Evolutionary conservation across 2,888 invertebrate genomes (phyloP), one percentile per base, ranked within the genome.

Genomic region (Limenitis camilla): DNA sequence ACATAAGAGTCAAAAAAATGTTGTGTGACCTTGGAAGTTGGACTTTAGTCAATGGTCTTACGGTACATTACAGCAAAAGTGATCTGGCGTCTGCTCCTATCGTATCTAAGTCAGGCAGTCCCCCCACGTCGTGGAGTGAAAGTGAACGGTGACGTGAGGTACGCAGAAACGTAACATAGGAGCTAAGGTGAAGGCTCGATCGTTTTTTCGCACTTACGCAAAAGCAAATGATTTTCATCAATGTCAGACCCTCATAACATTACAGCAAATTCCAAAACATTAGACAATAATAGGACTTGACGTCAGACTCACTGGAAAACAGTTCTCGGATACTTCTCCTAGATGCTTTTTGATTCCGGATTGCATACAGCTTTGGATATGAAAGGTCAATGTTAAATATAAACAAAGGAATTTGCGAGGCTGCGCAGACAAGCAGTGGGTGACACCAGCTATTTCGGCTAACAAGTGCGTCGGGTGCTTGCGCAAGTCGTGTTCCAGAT

Each of bases 101-200:
- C 64, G 70, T 69, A 66, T 67, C 69, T 66, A 61, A 64, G 67
- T 59, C 63, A 64, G 66, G 67, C 66, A 57, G 59, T 72, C 66
- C 67, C 71, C 66, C 71, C 68, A 66, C 71, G 64, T 53, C 61
- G 61, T 58, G 61, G 63, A 83, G 84, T 82, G 84, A 85, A 85
- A 84, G 84, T 82, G 80, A 81, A 74, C 59, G 76, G 72, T 74
- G 78, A 76, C 78, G 76, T 65, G 67, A 59, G 64, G 66, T 67
- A 81, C 69, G 71, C 79, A 81, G 84, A 83, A 83, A 76, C 76
- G 74, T 74, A 74, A 62, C 67, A 69, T 74, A 65, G 78, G 74
- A 74, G 78, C 76, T 69, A 67, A 71, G 72, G 75, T 74, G 75
- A 73, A 76, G 75, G 72, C 70, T 75, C 75, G 68, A 72, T 75